phyloP scores from a whole-genome alignment of 2,888 invertebrate species.

The Thymelicus acteon region DNA sequence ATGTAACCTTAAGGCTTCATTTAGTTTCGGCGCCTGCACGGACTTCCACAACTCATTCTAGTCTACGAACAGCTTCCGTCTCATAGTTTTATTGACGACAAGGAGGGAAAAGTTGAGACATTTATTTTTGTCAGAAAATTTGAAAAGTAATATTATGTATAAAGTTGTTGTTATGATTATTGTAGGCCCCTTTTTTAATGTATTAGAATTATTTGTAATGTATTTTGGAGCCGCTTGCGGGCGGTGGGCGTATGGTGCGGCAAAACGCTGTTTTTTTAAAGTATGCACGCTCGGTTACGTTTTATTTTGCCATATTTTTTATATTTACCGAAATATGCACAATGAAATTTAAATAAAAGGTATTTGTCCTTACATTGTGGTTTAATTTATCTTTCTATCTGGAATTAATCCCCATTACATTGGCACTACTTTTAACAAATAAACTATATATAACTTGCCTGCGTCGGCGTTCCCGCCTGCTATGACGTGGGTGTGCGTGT shows the following conservation, averaged over 20 bases:
- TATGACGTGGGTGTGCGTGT: too few species aligned
- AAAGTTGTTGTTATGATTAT: slow-evolving; percentile 57
- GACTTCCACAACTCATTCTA: slow-evolving; percentile 57
- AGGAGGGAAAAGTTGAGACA: slow-evolving; percentile 53
- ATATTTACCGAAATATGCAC: slow-evolving; percentile 81
- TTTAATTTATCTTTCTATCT: slow-evolving; percentile 59
- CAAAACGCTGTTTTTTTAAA: slow-evolving; percentile 52
- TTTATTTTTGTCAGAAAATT: slow-evolving; percentile 67
- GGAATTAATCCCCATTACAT: background rate
- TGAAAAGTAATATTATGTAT: slow-evolving; percentile 52
- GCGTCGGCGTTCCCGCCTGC: too few species aligned
- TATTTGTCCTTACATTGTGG: slow-evolving; percentile 71
- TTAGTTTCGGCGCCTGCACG: slow-evolving; percentile 49
- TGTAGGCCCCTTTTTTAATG: slow-evolving; percentile 50
- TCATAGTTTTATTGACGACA: slow-evolving; percentile 55
- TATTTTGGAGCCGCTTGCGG: slow-evolving; percentile 30
- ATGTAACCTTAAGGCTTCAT: slow-evolving; percentile 33
- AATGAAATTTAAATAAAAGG: slow-evolving; percentile 81
- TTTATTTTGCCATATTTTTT: slow-evolving; percentile 78
- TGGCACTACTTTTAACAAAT: too few species aligned
- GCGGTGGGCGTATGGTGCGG: slow-evolving; percentile 43
- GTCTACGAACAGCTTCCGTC: slow-evolving; percentile 75
- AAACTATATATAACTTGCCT: too few species aligned
- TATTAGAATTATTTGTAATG: slow-evolving; percentile 34
- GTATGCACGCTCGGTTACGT: slow-evolving; percentile 66